phyloP scores from a whole-genome alignment of 2,113 vertebrate species.

The Lamprotornis superbus region DNA sequence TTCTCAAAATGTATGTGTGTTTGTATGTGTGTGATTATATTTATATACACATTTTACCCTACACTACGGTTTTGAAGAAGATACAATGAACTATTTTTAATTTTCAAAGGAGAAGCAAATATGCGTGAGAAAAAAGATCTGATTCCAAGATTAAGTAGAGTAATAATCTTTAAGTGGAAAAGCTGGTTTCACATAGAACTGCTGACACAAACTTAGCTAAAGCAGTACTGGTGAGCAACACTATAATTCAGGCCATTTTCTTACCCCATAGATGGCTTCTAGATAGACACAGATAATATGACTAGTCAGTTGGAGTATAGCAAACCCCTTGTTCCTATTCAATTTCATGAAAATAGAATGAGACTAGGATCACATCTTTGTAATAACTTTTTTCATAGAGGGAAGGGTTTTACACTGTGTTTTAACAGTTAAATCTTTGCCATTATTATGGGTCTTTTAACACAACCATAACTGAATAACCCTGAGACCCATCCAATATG shows the following conservation, averaged over 20 bases:
- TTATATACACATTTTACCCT: neutral
- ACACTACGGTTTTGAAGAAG: neutral
- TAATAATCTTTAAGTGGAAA: neutral
- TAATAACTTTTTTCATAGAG: neutral
- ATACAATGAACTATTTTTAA: neutral
- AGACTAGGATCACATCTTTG: neutral
- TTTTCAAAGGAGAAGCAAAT: neutral
- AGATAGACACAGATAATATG: neutral
- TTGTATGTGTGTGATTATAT: neutral
- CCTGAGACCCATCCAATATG: neutral
- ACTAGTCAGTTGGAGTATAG: neutral
- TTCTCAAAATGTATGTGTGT: neutral
- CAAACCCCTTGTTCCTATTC: neutral
- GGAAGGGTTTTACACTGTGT: neutral
- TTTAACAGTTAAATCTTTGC: neutral
- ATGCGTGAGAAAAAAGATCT: neutral
- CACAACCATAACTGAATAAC: neutral
- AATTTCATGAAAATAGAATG: neutral
- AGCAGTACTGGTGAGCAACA: neutral
- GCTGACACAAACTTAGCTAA: neutral
- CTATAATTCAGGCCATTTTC: neutral
- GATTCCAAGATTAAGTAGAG: neutral
- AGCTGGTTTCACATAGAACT: neutral
- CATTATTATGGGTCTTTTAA: neutral
- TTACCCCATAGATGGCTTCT: neutral